Percentiles rank a stretch among this genome's conserved stretches.
These are phyloP conservation scores for Agonopterix heracliana DNA, from an alignment of 2,888 invertebrate species.

Conservation along the genomic window DNA sequence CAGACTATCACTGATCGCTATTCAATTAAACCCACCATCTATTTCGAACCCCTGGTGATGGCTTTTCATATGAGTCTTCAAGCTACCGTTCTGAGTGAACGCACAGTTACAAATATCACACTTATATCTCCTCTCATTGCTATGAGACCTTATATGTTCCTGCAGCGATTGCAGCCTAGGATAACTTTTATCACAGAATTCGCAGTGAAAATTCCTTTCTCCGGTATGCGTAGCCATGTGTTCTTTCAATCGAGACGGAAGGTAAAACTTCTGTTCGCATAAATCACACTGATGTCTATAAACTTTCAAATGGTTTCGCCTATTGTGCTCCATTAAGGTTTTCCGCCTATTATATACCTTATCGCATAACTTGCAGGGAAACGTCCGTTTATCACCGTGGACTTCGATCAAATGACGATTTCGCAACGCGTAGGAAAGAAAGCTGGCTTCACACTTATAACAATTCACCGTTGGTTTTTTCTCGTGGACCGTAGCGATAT, in stretches of 20 bases:
- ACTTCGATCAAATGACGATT: conserved; percentile 57
- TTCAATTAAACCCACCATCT: conserved; percentile 30
- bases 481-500: conserved; percentile 57
- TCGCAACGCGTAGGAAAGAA: conserved; percentile 50
- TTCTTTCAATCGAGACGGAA: conserved; percentile 58
- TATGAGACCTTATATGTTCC: conserved; percentile 74
- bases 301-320: conserved; percentile 55
- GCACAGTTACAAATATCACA: conserved; percentile 70
- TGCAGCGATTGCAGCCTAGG: conserved; percentile 74
- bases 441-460: conserved; percentile 57
- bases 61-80: conserved; percentile 75
- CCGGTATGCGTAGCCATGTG: conserved; percentile 73
- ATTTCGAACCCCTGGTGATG: conserved; percentile 60
- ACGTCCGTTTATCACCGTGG: conserved; percentile 57
- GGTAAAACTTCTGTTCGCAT: conserved; percentile 61
- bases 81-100: conserved; percentile 73
- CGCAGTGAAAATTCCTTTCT: conserved; percentile 68
- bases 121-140: conserved; percentile 67
- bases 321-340: conserved; percentile 54
- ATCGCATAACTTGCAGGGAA: conserved; percentile 56
- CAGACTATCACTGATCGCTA: background rate
- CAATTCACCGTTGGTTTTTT: conserved; percentile 60
- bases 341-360: conserved; percentile 59
- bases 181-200: conserved; percentile 76
- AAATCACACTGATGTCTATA: conserved; percentile 57